A percentile compares a stretch with the other conserved stretches of the same genome.
Evolutionary conservation across 2,888 invertebrate species (phyloP).

Genomic region (Neria commutata): DNA sequence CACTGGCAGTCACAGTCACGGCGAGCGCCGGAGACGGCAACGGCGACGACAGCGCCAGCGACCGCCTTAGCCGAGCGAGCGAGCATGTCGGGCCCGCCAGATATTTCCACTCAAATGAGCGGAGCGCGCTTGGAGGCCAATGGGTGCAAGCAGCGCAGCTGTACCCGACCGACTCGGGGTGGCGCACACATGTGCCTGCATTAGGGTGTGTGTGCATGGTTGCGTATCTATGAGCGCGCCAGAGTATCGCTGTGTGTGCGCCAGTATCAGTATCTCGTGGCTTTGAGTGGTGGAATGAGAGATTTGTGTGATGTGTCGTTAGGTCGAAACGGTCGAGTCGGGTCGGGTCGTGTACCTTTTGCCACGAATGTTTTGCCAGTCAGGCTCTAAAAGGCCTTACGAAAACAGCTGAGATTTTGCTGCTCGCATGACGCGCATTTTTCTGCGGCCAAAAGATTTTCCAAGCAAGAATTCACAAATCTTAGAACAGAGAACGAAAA

Average conservation of each 20-base stretch:
- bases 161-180: slow-evolving; percentile 24
- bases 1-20: slow-evolving; percentile 5
- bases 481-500: slow-evolving; percentile 22
- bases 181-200: slow-evolving; percentile 21
- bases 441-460: too few relatives aligned
- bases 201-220: slow-evolving; percentile 29
- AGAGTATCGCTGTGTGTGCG: slow-evolving; percentile 8
- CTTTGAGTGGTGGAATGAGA: slow-evolving; percentile 56
- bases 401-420: slow-evolving; percentile 61
- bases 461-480: too few relatives aligned
- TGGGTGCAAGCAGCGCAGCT: slow-evolving; percentile 37
- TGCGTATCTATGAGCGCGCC: slow-evolving; percentile 19
- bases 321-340: slow-evolving; percentile 64
- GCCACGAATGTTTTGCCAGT: slow-evolving; percentile 64
- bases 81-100: slow-evolving; percentile 4
- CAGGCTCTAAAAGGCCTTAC: slow-evolving; percentile 64
- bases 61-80: slow-evolving; percentile 15
- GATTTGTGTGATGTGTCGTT: slow-evolving; percentile 63
- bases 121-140: slow-evolving; percentile 3
- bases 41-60: slow-evolving; percentile 8
- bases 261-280: slow-evolving; percentile 29
- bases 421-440: slow-evolving; percentile 61
- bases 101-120: slow-evolving; percentile 41
- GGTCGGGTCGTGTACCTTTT: slow-evolving; percentile 65
- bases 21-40: not conserved